Base-by-base conservation (phyloP, 1,140 invertebrate species). In the Diorhabda carinulata region DNA sequence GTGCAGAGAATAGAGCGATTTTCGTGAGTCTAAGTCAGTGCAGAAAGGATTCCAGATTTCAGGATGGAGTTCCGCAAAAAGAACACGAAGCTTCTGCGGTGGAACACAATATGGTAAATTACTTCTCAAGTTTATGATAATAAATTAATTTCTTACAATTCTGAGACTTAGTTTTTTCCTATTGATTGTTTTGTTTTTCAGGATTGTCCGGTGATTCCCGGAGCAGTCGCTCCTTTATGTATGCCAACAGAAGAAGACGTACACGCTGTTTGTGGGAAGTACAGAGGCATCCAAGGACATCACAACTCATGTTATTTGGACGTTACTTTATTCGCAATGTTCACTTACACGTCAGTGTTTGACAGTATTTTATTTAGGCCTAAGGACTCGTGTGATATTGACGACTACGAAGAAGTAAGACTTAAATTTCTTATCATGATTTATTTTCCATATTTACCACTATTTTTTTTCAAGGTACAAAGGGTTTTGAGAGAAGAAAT, bases 231-330 rank as follows among this genome's bases (percentile, higher is more conserved):
- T 10, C 93, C 94, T 5, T 85, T 95, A 57, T 88, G 83, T 72
- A 82, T 88, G 70, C 83, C 84, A 68, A 78, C 76, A 40, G 78
- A 81, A 70, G 87, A 87, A 8, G 88, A 90, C 72, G 83, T 92
- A 8, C 86, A 87, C 67, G 86, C 83, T 47, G 84, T 90, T 67
- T 91, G 88, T 77, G 89, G 91, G 25, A 92, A 93, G 82, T 91
- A 89, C 78, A 85, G 89, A 72, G 96, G 97, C 3, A 98, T 98
- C 75, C 96, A 98, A 83, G 97, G 97, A 4, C 95, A 98, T 81
- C 94, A 97, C 78, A 99, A 98, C 84, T 98, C 96, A 0, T 99
- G 97, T 81, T 99, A 99, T 81, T 84, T 98, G 68, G 97, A 99
- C 82, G 95, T 96, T 2, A 98, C 95, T 3, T 83, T 98, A 4